A percentile compares a stretch with the other conserved stretches of the same genome.
Conservation (phyloP, 1,140 invertebrate species). For the Gryllus bimaculatus region DNA sequence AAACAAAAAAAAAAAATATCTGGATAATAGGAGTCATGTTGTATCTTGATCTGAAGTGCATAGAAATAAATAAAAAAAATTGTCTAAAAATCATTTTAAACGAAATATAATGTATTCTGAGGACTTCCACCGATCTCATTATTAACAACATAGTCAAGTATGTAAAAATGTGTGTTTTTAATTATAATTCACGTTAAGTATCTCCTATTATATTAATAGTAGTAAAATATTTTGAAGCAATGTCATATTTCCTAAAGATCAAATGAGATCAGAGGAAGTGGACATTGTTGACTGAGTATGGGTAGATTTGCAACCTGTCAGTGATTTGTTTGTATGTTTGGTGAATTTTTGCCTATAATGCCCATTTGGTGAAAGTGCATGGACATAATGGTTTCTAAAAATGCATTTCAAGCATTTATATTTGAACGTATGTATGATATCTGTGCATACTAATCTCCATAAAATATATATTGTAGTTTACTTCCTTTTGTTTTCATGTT, state of each 20-base stretch:
- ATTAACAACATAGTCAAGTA: slow-evolving; percentile 17
- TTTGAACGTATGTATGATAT: not conserved
- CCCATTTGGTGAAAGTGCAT: not conserved
- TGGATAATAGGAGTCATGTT: not conserved
- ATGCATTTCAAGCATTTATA: not conserved
- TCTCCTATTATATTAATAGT: slow-evolving; percentile 20
- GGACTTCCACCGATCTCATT: slow-evolving; percentile 21
- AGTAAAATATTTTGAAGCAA: not conserved
- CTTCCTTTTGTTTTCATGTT: no score
- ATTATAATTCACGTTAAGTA: slow-evolving; percentile 14
- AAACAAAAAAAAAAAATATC: not conserved
- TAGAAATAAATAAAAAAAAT: not conserved
- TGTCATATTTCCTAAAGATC: not conserved
- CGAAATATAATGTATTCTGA: not conserved
- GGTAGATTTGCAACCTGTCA: slow-evolving; percentile 5
- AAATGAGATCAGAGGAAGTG: not conserved
- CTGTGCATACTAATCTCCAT: not conserved
- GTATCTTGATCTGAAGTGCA: not conserved
- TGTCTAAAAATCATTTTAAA: not conserved
- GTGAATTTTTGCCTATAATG: not conserved
- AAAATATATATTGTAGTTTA: not conserved
- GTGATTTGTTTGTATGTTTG: not conserved
- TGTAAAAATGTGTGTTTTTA: slow-evolving; percentile 18
- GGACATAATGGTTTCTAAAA: not conserved
- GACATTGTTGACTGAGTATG: slow-evolving; percentile 16